Base-by-base conservation (phyloP, 2,797 vertebrate genomes). In the Coranthus polyacanthus region DNA sequence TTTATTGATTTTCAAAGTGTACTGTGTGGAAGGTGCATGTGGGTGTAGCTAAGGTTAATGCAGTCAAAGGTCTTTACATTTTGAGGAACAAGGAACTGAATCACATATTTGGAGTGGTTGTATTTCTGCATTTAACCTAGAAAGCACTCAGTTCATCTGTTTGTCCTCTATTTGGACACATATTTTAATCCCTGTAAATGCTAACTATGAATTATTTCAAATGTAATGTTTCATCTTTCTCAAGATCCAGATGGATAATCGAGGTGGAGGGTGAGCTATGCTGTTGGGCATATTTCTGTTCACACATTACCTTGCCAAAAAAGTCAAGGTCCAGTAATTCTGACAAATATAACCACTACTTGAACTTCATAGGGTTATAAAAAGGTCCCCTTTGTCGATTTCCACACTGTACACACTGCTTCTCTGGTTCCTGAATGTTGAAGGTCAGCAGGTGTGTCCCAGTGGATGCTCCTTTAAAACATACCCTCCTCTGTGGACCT, bases 361-460 rank as follows among this genome's bases (percentile, higher is more conserved):
- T 42, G 0, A 4, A 20, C 8, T 20, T 12, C 1, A 42, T 29
- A 13, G 1, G n/a, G 29, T 12, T 52, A 58, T 61, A 13, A 39
- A 36, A 17, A 15, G 11, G 12, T 16, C 41, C 11, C 17, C 38
- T 65, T 46, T 16, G 24, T 20, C 12, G 5, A 3, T 9, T 13
- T 62, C 32, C 18, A 37, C 22, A 13, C 44, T 16, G 13, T 21
- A 38, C 7, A 4, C 22, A 11, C 32, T 18, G 15, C 50, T 67
- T 70, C 47, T 6, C 32, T 69, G 41, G 53, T 45, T 41, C 29
- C 49, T 32, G 20, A 54, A 54, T 39, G 61, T 46, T 62, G 7
- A 46, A 71, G 57, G 39, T 76, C 51, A 78, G 32, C 36, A 12
- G 52, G 9, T 21, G 12, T 39, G 39, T 81, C 56, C 21, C 22